Evolutionary conservation across 2,113 vertebrate species (phyloP).

Genomic region (Solenodon paradoxus): DNA sequence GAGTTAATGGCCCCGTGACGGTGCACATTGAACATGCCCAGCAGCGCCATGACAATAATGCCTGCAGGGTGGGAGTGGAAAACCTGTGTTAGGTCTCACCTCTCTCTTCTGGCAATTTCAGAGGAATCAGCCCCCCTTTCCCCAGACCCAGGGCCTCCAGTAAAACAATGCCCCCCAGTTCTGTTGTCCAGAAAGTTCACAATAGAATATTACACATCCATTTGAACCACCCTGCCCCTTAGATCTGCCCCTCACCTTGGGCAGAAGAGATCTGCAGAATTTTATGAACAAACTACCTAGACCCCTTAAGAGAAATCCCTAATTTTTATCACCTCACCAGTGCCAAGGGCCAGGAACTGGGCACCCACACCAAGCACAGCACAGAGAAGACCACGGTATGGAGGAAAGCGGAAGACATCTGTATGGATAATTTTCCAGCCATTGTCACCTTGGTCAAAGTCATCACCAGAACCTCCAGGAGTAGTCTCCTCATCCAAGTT

Average conservation of each 20-base stretch:
- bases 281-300: slow-evolving; percentile 30
- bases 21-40: slow-evolving; percentile 94
- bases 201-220: neutral
- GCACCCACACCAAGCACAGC: slow-evolving; percentile 92
- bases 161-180: slow-evolving; percentile 6
- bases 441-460: slow-evolving; percentile 94
- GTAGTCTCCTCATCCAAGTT: slow-evolving; percentile 89
- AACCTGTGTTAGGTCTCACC: slow-evolving; percentile 40
- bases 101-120: neutral
- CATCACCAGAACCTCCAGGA: slow-evolving; percentile 82
- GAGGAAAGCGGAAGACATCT: slow-evolving; percentile 93
- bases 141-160: slow-evolving; percentile 11
- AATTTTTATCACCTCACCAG: slow-evolving; percentile 82
- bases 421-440: slow-evolving; percentile 97
- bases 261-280: neutral
- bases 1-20: slow-evolving; percentile 94
- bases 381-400: slow-evolving; percentile 90
- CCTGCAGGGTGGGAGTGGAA: slow-evolving; percentile 75
- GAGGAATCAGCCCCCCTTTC: neutral
- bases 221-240: neutral
- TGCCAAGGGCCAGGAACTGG: slow-evolving; percentile 93
- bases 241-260: slow-evolving; percentile 11
- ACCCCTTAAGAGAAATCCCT: slow-evolving; percentile 52
- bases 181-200: slow-evolving; percentile 10
- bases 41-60: slow-evolving; percentile 92